Evolutionary conservation across 2,113 vertebrate genomes (phyloP), one percentile per base, ranked within the genome.

Genomic region (Scartelaos histophorus): DNA sequence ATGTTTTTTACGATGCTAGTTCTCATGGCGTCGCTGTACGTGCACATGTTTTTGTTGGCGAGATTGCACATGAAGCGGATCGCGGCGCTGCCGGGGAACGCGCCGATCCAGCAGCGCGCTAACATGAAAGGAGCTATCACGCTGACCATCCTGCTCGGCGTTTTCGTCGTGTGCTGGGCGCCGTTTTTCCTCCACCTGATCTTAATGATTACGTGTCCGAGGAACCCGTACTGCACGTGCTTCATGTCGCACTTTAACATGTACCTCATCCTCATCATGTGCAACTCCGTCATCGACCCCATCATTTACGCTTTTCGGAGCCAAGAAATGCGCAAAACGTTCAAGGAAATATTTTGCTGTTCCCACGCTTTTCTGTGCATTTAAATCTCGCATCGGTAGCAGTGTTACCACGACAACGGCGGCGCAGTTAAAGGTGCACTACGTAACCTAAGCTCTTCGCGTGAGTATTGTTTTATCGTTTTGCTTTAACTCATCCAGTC

Each of bases 221-320:
- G 94, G 67, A 98, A 97, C 60, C 97, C 97, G 17, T 98, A 98
- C 84, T 98, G 97, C 73, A 93, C 95, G 46, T 98, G 97, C 68
- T 98, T 98, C 90, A 98, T 98, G 97, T 98, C 97, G 19, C 97
- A 98, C 79, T 98, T 98, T 81, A 97, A 98, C 91, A 90, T 98
- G 83, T 98, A 98, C 77, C 96, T 98, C 87, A 97, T 97, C 43
- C 95, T 98, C 53, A 98, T 98, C 84, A 98, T 98, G 97, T 97
- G 96, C 70, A 98, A 98, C 76, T 98, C 97, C 0, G 91, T 98
- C 87, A 97, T 98, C 0, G 97, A 98, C 83, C 97, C 97, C 16
- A 94, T 98, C 43, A 98, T 98, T 76, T 98, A 98, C 34, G 97
- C 97, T 13, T 96, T 98, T 46, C 94, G 97, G 64, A 98, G 96